Evolutionary conservation across 2,797 vertebrate species (phyloP), one percentile per base, ranked within the genome.

Genomic region (Enteromius trimaculatus): DNA sequence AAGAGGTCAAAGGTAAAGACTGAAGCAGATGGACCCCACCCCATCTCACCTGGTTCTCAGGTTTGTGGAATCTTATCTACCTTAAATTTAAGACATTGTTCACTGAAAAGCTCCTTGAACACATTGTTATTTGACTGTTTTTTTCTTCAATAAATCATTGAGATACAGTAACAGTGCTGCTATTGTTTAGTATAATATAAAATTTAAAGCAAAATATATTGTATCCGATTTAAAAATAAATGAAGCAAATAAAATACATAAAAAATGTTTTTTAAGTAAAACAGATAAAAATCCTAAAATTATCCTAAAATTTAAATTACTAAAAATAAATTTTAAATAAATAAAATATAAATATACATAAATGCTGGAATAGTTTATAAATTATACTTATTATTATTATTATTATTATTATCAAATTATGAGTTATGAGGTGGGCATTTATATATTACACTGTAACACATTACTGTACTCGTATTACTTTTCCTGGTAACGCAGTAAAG

Each of bases 1-100:
- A 97, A 97, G 84, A 95, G 96, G 89, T 96, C 95, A 90, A 97
- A 97, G 88, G 96, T 97, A 89, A 97, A 97, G 94, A 96, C 93
- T 0, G 96, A 97, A 92, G 92, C 90, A 0, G 96, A 96, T 70
- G 94, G 92, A 64, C 90, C 93, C 44, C 89, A 86, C 34, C 94
- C 96, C 60, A 93, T 96, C 65, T 98, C 97, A 26, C 97, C 97
- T 0, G 89, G 93, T 39, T 93, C 95, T 55, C 97, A 98, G 96
- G 98, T 98, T 95, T 93, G 66, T 79, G 42, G 37, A 49, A 42
- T 60, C 8, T 26, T 14, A 39, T 29, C 51, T 55, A 49, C 34
- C 10, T 1, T 21, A 53, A 1, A 37, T 74, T 37, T 55, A 55
- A n/a, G 47, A 3, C 6, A 6, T 23, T 69, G 37, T 69, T 69